Base-by-base conservation (phyloP, 2,797 vertebrate genomes). In the Apogon hyalosoma region DNA sequence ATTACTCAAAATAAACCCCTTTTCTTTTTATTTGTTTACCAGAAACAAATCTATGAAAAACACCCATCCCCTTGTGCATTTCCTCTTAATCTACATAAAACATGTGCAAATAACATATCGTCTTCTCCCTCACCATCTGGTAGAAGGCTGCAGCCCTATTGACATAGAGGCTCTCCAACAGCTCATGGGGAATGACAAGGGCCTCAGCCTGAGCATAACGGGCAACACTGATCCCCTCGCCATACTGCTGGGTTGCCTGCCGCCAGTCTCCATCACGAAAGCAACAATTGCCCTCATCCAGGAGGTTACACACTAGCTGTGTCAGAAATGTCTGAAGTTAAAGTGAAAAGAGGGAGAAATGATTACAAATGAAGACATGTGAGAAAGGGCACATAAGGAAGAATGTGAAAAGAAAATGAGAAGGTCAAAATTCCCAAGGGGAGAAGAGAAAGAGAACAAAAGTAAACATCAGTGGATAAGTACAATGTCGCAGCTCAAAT, bases 161-260 rank as follows among this genome's bases (percentile, higher is more conserved):
- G 60, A 99, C 95, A 0, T 97, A 95, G 15, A 99, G 93, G 73
- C 96, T 95, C 90, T 97, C 98, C 77, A 98, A 90, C 58, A 99
- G 94, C 60, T 97, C 96, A 7, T 91, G 88, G 11, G 97, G 96
- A 57, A 98, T 96, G 78, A 94, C 84, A 50, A 99, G 94, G 36
- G 96, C 97, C 0, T 99, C 98, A 0, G 97, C 96, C 88, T 96
- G 95, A 0, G 97, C 97, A 0, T 99, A 99, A 31, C 97, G 96
- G 0, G 96, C 96, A 46, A 99, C 96, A 0, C 96, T 98, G 87
- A 99, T 91, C 10, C 96, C 98, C 89, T 99, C 98, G 3, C 96
- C 93, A 4, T 99, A 99, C 88, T 98, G 96, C 28, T 93, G 94
- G 46, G 94, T 86, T 0, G 97, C 96, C 74, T 96, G 95, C 67